A percentile compares a stretch with the other conserved stretches of the same genome.
Evolutionary conservation across 2,113 vertebrate genomes (phyloP).

Genomic region (Apodemus sylvaticus): DNA sequence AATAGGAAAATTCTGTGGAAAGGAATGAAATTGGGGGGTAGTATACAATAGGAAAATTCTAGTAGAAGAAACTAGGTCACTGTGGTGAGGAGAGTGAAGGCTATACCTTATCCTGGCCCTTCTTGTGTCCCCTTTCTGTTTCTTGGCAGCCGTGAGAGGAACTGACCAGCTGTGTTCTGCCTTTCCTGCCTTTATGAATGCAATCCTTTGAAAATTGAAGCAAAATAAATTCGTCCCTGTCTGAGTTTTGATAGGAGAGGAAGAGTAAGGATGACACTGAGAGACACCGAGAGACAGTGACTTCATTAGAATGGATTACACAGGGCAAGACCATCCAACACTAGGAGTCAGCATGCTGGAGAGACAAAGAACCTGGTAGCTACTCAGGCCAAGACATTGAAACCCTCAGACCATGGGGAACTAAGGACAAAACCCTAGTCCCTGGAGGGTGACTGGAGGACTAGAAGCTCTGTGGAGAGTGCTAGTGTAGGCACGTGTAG

Average conservation of each 20-base stretch:
- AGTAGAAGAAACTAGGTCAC: not conserved
- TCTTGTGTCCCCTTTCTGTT: not conserved
- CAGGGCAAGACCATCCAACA: not conserved
- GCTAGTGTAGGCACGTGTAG: not conserved
- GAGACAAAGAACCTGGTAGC: not conserved
- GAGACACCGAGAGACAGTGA: not conserved
- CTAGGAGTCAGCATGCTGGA: not conserved
- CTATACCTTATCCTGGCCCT: not conserved
- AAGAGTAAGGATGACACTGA: not conserved
- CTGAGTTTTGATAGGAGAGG: not conserved
- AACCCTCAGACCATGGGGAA: not conserved
- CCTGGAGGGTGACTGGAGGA: not conserved
- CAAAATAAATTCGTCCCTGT: not conserved
- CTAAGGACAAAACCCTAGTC: not conserved
- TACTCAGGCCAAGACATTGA: not conserved
- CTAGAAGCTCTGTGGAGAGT: not conserved
- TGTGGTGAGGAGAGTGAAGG: no score
- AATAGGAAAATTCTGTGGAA: not conserved
- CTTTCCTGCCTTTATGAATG: not conserved
- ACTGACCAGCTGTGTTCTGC: not conserved
- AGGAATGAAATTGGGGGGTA: no score
- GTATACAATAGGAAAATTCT: not conserved
- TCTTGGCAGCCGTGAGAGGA: no score
- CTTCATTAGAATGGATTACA: not conserved
- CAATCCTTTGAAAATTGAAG: not conserved